Base-by-base conservation (phyloP, 2,888 invertebrate species). In the Ennomos erosarius region DNA sequence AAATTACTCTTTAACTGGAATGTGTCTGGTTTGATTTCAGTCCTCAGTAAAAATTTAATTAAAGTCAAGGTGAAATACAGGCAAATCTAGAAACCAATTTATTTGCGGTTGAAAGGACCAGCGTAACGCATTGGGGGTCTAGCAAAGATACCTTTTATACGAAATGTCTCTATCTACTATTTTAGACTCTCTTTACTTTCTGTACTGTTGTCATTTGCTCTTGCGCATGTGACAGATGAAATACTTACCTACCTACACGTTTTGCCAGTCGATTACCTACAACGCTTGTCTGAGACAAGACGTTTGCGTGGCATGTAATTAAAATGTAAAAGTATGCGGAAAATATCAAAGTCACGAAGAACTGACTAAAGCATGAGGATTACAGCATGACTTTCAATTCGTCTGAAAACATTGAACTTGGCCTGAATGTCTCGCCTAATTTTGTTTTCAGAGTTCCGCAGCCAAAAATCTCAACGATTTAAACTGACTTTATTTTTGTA, bases 1-100 rank as follows among this genome's bases (percentile, higher is more conserved):
- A 63, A 63, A 59, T 61, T 64, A 36, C 35, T 51, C 39, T 53
- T n/a, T 48, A 55, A 55, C 47, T 58, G 50, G 54, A 53, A 50
- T 58, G 48, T 38, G 59, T 53, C 49, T 59, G 58, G 45, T 54
- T 35, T 40, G 48, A 55, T 12, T 47, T 11, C 50, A 46, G 47
- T 60, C 26, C 1, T 26, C 26, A 26, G 26, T 6, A 26, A 47
- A 60, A 55, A 55, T 36, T 39, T 47, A 51, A 47, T 55, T 47
- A 42, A 8, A 56, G 12, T 38, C 51, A 55, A 60, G 51, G 51
- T 35, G 51, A 55, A 46, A 50, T 42, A 46, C 43, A 16, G 26
- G 10, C 38, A 52, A 37, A 37, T 33, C 39, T 11, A 42, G 16
- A 3, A 34, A 33, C 9, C 35, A 35, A 43, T 26, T 10, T 40